Base-by-base conservation (phyloP, 2,888 invertebrate species). In the Pyrrhosoma nymphula region DNA sequence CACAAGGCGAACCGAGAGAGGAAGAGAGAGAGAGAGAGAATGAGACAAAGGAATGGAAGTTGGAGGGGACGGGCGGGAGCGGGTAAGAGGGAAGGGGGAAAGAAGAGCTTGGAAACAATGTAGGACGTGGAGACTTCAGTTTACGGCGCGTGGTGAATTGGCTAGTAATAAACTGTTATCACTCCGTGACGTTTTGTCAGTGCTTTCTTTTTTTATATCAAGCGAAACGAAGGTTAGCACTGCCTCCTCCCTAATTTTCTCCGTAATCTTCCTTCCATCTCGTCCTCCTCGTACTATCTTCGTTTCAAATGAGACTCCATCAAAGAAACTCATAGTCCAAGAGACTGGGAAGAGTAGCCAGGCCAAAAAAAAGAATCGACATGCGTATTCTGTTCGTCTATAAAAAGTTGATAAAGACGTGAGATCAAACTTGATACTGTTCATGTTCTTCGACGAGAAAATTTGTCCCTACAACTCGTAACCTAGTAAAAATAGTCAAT, bases 151-250 rank as follows among this genome's bases (percentile, higher is more conserved):
- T 82, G 26, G 12, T 82, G 82, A 82, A 82, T 35, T 82, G 82
- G 82, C 30, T 18, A 35, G 82, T 35, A 82, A 82, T 82, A 82
- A 82, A 82, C 82, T 35, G 82, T 30, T 82, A 82, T 82, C 82
- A 35, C 82, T 35, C 35, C 82, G 82, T 82, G 82, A 82, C 82
- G 35, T 18, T 82, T 14, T 47, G 30, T 16, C 82, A 82, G 35
- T 30, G 35, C 35, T 82, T 82, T 82, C 60, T 60, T 60, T 47
- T n/a, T 69, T 60, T 69, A 47, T 60, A 82, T 18, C 23, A 35
- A 47, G n/a, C 23, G 23, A n/a, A 69, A 82, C 82, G 35, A 35
- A 30, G 82, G 82, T 82, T 82, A 82, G 30, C 35, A 82, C 14
- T 82, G 4, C 35, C n/a, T 69, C 26, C n/a, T n/a, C 69, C 69